Evolutionary conservation across 23 tunicate species (phyloP), one percentile per base, ranked within the genome.

Genomic region (Ciona savignyi): DNA sequence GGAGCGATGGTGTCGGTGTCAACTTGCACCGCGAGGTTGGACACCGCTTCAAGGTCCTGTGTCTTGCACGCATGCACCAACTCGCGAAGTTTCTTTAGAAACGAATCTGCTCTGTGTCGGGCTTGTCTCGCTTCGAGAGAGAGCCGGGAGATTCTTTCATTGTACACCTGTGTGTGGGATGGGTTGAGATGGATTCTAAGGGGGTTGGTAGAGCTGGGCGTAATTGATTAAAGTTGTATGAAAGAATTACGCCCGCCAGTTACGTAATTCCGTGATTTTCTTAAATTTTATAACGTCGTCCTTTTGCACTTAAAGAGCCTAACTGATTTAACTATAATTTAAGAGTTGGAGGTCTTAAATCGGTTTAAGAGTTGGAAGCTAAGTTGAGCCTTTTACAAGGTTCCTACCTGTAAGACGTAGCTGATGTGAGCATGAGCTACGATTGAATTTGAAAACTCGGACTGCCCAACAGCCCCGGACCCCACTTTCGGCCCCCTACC

Each of bases 1-100:
- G 84, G 74, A 3, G 81, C 89, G 30, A 83, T 74, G 23, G 96
- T 51, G 21, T 83, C 85, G 15, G 85, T 83, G 34, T 89, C 96
- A 60, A 89, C 89, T 69, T 89, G 90, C 15, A 89, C 88, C 19
- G 96, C 96, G 2, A 89, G 81, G 30, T 69, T 74, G 33, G 96
- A 89, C 2, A 89, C 87, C 1, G 82, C 72, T 70, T 83, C 83
- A 30, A 89, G 33, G 32, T 89, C 96, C 62, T 79, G 76, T 49
- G 89, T 83, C 33, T 89, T 89, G 63, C 96, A 89, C 19, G 96
- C 96, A 29, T 83, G 78, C 1, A 89, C 96, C 34, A 89, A 82
- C 22, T 89, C 96, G 2, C 71, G 73, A 0, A 89, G 70, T 35
- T 89, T 89, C 25, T 77, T 85, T 74, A 83, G 75, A 30, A 77